Evolutionary conservation across 2,113 vertebrate genomes (phyloP).

Genomic region (Ia io): DNA sequence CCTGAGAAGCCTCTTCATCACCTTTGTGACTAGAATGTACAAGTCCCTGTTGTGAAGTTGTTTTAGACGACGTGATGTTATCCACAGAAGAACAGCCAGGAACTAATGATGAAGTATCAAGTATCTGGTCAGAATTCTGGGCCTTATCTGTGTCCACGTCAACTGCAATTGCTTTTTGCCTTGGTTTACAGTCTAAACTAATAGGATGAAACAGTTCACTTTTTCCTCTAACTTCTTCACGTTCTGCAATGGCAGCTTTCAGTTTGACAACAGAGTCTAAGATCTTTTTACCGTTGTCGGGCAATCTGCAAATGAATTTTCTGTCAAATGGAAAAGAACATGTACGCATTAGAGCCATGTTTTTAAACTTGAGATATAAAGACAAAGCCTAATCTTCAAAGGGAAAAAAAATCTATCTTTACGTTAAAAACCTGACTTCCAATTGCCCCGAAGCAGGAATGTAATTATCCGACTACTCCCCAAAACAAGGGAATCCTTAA

Average conservation of each 20-base stretch:
- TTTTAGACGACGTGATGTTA: not conserved
- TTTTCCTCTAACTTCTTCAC: constrained; percentile 82
- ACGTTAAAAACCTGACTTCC: constrained; percentile 25
- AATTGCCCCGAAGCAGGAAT: not conserved
- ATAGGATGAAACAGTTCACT: constrained; percentile 79
- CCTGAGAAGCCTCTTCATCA: constrained; percentile 22
- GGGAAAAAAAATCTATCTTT: not conserved
- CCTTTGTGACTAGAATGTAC: not conserved
- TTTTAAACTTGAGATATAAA: constrained; percentile 33
- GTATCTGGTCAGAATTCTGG: constrained; percentile 52
- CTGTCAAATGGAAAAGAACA: constrained; percentile 77
- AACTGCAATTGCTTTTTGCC: constrained; percentile 45
- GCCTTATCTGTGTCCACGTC: not conserved
- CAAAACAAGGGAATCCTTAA: not conserved
- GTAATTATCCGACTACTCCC: not conserved
- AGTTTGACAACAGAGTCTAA: constrained; percentile 86
- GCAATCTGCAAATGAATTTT: constrained; percentile 89
- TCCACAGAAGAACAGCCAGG: constrained; percentile 47
- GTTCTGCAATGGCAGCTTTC: constrained; percentile 81
- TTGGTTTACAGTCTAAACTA: constrained; percentile 85
- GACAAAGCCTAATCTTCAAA: constrained; percentile 5
- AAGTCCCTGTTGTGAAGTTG: constrained; percentile 8
- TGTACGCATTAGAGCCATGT: not conserved
- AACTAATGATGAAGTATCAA: constrained; percentile 38
- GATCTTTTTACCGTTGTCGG: constrained; percentile 94